These are phyloP conservation scores for Chloropsis hardwickii DNA, from an alignment of 2,113 vertebrate genomes.

Conservation along the genomic window DNA sequence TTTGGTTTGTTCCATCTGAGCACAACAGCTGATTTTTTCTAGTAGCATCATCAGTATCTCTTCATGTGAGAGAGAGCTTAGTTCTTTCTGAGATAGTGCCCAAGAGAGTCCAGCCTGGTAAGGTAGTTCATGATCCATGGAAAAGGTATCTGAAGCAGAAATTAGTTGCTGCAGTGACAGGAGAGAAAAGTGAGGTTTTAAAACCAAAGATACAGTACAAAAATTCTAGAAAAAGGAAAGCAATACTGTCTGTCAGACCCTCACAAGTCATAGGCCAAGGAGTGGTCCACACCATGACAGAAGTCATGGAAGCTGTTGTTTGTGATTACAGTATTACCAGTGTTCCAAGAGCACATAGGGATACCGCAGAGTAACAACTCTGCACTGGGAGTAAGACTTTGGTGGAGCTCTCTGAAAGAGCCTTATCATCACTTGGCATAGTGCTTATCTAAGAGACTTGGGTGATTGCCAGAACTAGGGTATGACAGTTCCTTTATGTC, in stretches of 20 bases:
- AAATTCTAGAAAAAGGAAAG: background rate
- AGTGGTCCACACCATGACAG: background rate
- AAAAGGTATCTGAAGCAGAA: constrained; percentile 3
- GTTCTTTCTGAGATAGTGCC: background rate
- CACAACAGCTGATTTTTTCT: background rate
- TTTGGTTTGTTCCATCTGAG: background rate
- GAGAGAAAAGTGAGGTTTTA: background rate
- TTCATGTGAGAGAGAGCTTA: background rate
- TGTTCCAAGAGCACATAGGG: background rate
- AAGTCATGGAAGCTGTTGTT: background rate
- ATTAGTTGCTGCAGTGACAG: background rate
- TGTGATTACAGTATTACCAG: background rate
- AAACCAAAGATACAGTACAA: background rate
- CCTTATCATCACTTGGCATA: background rate
- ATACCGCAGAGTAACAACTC: background rate
- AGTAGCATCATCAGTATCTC: background rate
- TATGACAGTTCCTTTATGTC: background rate
- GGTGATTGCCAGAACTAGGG: background rate
- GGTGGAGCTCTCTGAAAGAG: background rate
- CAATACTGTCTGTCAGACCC: background rate
- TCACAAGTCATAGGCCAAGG: background rate
- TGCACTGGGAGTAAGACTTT: background rate
- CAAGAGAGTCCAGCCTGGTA: background rate
- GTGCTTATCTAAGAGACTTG: background rate
- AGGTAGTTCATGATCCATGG: background rate